A percentile compares a stretch with the other conserved stretches of the same genome.
These are phyloP conservation scores for Mesocricetus auratus DNA, from an alignment of 2,113 vertebrate species.

Conservation along the genomic window DNA sequence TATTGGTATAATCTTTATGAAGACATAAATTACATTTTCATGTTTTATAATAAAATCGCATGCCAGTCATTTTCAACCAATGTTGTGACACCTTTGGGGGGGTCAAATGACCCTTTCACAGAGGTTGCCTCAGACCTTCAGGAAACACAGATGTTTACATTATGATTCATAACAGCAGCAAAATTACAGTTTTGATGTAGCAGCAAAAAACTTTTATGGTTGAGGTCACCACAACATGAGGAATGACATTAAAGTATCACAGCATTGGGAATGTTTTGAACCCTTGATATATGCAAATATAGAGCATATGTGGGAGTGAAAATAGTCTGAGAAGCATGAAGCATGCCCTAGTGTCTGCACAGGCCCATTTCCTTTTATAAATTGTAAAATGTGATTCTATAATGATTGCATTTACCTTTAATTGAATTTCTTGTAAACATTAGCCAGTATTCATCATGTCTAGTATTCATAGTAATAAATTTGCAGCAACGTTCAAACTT, in stretches of 20 bases:
- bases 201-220: neutral
- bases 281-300: neutral
- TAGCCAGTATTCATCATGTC: neutral
- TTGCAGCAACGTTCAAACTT: neutral
- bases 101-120: neutral
- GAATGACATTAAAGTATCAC: neutral
- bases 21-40: neutral
- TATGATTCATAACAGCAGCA: neutral
- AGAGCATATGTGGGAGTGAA: neutral
- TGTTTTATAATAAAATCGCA: constrained; percentile 29
- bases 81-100: neutral
- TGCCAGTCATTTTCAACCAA: neutral
- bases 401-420: neutral
- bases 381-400: neutral
- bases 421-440: neutral
- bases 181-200: neutral
- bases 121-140: neutral
- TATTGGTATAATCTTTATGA: neutral
- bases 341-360: neutral
- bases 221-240: neutral
- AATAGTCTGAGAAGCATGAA: neutral
- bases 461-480: neutral
- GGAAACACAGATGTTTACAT: neutral
- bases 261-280: neutral
- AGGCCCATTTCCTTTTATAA: neutral